phyloP scores from a whole-genome alignment of 1,140 invertebrate genomes.

The Aphidius ervi region DNA sequence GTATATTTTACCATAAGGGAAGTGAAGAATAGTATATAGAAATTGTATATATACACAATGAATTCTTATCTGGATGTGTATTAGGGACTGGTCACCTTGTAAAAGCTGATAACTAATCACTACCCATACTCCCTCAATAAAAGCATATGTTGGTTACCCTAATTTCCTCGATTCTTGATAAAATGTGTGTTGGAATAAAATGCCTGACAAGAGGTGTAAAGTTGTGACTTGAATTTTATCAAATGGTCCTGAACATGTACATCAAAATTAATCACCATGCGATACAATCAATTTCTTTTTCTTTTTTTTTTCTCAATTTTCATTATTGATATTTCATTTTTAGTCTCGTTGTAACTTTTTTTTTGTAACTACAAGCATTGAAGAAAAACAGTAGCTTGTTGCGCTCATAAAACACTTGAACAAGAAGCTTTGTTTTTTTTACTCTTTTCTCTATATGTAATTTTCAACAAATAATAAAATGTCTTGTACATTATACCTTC shows the following conservation, averaged over 20 bases:
- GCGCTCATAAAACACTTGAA: too few species aligned
- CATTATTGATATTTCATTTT: too few species aligned
- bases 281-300: background rate
- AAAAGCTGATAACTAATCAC: conserved; percentile 27
- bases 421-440: too few species aligned
- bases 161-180: conserved; percentile 24
- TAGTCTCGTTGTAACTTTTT: too few species aligned
- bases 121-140: conserved; percentile 9
- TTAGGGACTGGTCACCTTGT: background rate
- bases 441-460: too few species aligned
- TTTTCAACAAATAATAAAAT: too few species aligned
- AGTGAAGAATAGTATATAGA: background rate
- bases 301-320: too few species aligned
- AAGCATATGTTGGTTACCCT: conserved; percentile 26
- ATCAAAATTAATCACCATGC: background rate
- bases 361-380: too few species aligned
- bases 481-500: too few species aligned
- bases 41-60: background rate
- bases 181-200: conserved; percentile 14
- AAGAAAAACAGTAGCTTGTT: too few species aligned
- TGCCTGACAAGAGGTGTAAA: background rate
- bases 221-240: background rate
- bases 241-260: conserved; percentile 8
- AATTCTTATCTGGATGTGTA: conserved; percentile 21
- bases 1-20: background rate